phyloP scores from a whole-genome alignment of 2,888 invertebrate species.

The Drosophila affinis region DNA sequence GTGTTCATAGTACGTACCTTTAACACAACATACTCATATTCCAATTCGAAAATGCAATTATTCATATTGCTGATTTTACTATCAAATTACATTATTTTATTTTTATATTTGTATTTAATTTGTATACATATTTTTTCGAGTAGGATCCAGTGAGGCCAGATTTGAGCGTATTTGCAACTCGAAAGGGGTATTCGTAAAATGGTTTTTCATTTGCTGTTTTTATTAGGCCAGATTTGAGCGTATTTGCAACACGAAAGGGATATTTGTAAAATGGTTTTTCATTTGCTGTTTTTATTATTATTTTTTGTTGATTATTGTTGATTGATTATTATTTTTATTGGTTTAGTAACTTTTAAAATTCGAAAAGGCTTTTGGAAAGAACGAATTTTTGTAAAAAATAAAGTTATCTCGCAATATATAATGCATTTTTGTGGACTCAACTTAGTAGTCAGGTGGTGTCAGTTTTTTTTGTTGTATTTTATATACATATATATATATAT shows the following conservation, averaged over 20 bases:
- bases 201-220: not conserved
- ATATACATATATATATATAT: too few species aligned
- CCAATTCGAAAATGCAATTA: conserved; percentile 48
- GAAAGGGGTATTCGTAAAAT: not conserved
- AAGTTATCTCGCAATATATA: too few species aligned
- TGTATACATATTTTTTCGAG: conserved; percentile 36
- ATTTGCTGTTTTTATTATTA: not conserved
- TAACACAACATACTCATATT: conserved; percentile 73
- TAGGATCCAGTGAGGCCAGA: conserved; percentile 15
- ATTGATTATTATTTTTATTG: too few species aligned
- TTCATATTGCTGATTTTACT: conserved; percentile 36
- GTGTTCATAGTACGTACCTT: conserved; percentile 59
- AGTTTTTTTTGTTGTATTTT: too few species aligned
- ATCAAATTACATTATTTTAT: conserved; percentile 21
- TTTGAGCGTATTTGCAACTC: not conserved
- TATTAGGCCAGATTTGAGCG: not conserved
- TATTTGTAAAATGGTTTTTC: not conserved
- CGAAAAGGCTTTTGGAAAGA: too few species aligned
- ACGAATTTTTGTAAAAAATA: too few species aligned
- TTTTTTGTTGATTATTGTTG: too few species aligned
- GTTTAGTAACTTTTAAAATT: too few species aligned
- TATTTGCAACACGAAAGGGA: not conserved
- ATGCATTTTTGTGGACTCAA: too few species aligned
- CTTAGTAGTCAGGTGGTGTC: too few species aligned
- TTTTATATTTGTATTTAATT: conserved; percentile 18